phyloP scores from a whole-genome alignment of 2,888 invertebrate species.

The Sarcophaga carnaria region DNA sequence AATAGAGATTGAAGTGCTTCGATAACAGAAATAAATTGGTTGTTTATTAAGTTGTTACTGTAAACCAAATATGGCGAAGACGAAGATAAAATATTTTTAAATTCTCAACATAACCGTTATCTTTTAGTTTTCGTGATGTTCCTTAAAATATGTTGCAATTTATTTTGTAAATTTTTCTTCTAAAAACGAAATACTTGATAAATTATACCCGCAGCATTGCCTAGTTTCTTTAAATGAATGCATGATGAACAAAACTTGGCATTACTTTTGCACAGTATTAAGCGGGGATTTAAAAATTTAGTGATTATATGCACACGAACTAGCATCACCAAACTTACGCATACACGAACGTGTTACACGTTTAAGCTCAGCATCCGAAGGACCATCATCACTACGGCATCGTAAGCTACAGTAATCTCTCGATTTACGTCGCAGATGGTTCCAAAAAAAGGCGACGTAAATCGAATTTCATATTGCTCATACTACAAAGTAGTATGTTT shows the following conservation, averaged over 20 bases:
- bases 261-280: too few relatives aligned
- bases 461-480: too few relatives aligned
- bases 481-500: too few relatives aligned
- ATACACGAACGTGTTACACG: constrained; percentile 84
- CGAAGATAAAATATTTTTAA: constrained; percentile 19
- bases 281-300: neutral
- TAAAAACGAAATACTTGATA: neutral
- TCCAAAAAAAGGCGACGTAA: too few relatives aligned
- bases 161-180: neutral
- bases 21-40: constrained; percentile 50
- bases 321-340: constrained; percentile 79
- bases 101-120: constrained; percentile 17
- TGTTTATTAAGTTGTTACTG: constrained; percentile 49
- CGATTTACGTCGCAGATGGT: too few relatives aligned
- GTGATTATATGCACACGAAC: constrained; percentile 28
- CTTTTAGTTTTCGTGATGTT: neutral
- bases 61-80: constrained; percentile 4
- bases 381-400: constrained; percentile 84
- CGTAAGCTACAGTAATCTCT: constrained; percentile 77
- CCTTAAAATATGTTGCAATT: constrained; percentile 49
- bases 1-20: constrained; percentile 14
- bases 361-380: constrained; percentile 84
- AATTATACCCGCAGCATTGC: too few relatives aligned
- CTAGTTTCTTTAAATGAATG: too few relatives aligned
- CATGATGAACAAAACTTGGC: too few relatives aligned